A percentile compares a stretch with the other conserved stretches of the same genome.
phyloP scores from a whole-genome alignment of 2,113 vertebrate species.

The Myodes glareolus region DNA sequence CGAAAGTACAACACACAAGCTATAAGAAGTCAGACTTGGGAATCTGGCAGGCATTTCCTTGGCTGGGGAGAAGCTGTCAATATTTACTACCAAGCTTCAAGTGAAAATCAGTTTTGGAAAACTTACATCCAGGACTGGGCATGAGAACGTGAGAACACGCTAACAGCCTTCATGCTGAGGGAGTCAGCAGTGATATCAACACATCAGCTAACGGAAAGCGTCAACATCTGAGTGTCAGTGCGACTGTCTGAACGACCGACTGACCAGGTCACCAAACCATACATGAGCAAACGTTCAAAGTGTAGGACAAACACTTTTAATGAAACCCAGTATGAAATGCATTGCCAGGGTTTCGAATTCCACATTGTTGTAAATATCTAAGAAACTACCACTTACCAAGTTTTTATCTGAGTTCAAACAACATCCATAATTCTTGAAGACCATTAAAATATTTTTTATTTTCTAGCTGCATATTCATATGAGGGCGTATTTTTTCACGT shows the following conservation, averaged over 20 bases:
- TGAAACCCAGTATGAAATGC: conserved; percentile 6
- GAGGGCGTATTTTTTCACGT: conserved; percentile 1
- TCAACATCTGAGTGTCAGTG: neutral
- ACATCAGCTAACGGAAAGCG: neutral
- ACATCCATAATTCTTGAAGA: neutral
- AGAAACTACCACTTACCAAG: conserved; percentile 9
- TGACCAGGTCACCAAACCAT: neutral
- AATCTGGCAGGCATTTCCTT: neutral
- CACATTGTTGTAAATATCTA: neutral
- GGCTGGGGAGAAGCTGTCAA: neutral
- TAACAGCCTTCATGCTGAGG: neutral
- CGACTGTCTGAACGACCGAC: conserved; percentile 28
- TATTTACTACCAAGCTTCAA: conserved; percentile 35
- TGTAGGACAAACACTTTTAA: neutral
- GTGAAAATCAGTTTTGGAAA: conserved; percentile 46
- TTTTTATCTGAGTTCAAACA: conserved; percentile 8
- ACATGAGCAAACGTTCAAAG: neutral
- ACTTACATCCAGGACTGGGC: neutral
- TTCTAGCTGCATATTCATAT: neutral
- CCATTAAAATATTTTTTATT: conserved; percentile 23
- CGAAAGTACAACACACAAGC: conserved; percentile 17
- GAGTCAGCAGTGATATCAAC: neutral
- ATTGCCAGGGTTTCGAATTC: neutral
- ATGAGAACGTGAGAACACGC: neutral
- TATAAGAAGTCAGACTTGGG: neutral